Evolutionary conservation across 2,797 vertebrate species (phyloP).

Genomic region (Oophaga sylvatica): DNA sequence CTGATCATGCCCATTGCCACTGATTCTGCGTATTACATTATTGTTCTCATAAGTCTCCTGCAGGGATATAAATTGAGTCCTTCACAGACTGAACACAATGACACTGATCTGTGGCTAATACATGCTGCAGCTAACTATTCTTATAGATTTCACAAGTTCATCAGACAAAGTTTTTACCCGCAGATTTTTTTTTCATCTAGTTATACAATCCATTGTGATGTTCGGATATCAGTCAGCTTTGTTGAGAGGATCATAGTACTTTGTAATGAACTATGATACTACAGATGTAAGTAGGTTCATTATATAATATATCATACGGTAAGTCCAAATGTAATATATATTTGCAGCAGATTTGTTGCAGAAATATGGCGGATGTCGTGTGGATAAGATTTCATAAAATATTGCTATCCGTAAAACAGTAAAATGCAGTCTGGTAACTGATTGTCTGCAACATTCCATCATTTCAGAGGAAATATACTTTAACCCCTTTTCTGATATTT

Average conservation of each 20-base stretch:
- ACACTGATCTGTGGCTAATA: background rate
- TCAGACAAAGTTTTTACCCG: background rate
- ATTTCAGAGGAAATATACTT: too few species aligned
- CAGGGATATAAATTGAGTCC: conserved; percentile 36
- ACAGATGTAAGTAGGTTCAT: background rate
- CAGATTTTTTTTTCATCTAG: background rate
- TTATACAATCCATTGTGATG: background rate
- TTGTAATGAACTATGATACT: background rate
- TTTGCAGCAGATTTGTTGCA: too few species aligned
- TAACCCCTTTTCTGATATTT: too few species aligned
- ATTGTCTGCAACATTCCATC: too few species aligned
- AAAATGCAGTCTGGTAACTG: too few species aligned
- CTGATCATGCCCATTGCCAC: conserved; percentile 2
- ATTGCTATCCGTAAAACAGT: too few species aligned
- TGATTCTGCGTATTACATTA: conserved; percentile 13
- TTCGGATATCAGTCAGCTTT: background rate
- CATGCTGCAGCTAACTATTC: conserved; percentile 1
- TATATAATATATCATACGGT: background rate
- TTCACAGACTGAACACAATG: conserved; percentile 3
- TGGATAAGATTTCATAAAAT: too few species aligned
- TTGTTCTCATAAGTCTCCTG: conserved; percentile 23
- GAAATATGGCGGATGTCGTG: too few species aligned
- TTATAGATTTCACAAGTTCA: conserved; percentile 1
- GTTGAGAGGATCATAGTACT: background rate
- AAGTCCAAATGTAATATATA: too few species aligned